phyloP scores from a whole-genome alignment of 2,888 invertebrate genomes.

The Operophtera brumata region DNA sequence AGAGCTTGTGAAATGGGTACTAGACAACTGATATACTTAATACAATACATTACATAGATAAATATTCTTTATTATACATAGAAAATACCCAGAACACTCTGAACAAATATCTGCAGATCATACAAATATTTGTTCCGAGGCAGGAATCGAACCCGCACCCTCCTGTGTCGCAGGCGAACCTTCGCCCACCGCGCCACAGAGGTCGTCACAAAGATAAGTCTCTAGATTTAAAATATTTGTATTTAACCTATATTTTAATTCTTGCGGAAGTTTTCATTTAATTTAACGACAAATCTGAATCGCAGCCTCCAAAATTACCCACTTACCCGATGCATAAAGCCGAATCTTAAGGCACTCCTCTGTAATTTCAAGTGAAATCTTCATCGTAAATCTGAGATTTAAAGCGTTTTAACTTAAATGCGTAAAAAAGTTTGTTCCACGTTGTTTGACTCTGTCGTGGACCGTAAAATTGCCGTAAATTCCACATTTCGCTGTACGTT shows the following conservation, averaged over 20 bases:
- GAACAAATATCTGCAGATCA: too few relatives aligned
- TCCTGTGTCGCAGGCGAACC: too few relatives aligned
- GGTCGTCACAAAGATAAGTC: too few relatives aligned
- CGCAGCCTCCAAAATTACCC: conserved; percentile 21
- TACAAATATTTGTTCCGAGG: too few relatives aligned
- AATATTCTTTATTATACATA: too few relatives aligned
- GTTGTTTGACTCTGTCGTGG: conserved; percentile 29
- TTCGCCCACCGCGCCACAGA: too few relatives aligned
- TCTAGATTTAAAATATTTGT: neutral
- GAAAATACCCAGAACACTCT: too few relatives aligned
- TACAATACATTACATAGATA: too few relatives aligned
- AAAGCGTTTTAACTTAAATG: conserved; percentile 33
- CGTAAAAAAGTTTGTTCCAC: conserved; percentile 32
- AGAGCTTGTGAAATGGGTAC: too few relatives aligned
- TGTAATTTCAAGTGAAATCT: conserved; percentile 33
- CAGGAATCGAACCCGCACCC: too few relatives aligned
- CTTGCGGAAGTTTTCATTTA: neutral
- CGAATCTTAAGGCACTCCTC: conserved; percentile 31
- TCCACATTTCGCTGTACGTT: conserved; percentile 24
- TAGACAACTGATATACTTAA: too few relatives aligned
- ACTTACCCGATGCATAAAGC: conserved; percentile 29
- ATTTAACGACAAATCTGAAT: neutral
- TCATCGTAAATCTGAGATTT: conserved; percentile 33
- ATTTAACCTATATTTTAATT: neutral
- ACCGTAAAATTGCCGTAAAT: conserved; percentile 29